These are phyloP conservation scores for Pygoscelis adeliae DNA, from an alignment of 2,113 vertebrate genomes.

Conservation along the genomic window DNA sequence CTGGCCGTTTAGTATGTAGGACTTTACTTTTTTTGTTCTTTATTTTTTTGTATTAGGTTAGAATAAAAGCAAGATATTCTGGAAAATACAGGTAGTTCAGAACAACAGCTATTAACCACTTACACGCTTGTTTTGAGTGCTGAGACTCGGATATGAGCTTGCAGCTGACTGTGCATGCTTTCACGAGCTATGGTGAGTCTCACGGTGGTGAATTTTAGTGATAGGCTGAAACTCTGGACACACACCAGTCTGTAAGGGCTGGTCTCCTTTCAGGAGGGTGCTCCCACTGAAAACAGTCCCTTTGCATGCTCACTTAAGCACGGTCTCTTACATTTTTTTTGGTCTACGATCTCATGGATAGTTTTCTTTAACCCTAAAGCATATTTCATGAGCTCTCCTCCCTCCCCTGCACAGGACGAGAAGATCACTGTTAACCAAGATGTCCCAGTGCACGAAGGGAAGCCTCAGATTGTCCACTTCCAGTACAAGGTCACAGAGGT, in stretches of 20 bases:
- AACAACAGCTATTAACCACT: neutral
- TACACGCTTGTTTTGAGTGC: rapidly evolving
- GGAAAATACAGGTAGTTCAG: neutral
- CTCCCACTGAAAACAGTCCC: neutral
- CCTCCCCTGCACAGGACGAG: slow-evolving; percentile 78
- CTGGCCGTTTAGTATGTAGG: neutral
- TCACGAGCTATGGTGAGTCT: neutral
- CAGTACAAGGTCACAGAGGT: slow-evolving; percentile 92
- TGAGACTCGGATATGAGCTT: neutral
- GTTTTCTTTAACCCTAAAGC: neutral
- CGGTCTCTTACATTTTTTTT: neutral
- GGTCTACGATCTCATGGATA: too few relatives aligned
- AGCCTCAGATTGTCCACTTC: slow-evolving; percentile 87
- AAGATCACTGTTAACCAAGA: slow-evolving; percentile 93
- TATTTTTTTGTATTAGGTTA: neutral
- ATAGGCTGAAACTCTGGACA: neutral
- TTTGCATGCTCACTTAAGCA: neutral
- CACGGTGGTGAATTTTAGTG: neutral
- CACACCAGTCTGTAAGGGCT: neutral
- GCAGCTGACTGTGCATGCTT: too few relatives aligned
- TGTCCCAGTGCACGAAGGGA: slow-evolving; percentile 82
- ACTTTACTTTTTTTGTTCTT: neutral
- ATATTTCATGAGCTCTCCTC: neutral
- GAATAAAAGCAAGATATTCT: neutral
- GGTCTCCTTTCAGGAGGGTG: neutral